Base-by-base conservation (phyloP, 2,888 invertebrate genomes). In the Sphinx pinastri region DNA sequence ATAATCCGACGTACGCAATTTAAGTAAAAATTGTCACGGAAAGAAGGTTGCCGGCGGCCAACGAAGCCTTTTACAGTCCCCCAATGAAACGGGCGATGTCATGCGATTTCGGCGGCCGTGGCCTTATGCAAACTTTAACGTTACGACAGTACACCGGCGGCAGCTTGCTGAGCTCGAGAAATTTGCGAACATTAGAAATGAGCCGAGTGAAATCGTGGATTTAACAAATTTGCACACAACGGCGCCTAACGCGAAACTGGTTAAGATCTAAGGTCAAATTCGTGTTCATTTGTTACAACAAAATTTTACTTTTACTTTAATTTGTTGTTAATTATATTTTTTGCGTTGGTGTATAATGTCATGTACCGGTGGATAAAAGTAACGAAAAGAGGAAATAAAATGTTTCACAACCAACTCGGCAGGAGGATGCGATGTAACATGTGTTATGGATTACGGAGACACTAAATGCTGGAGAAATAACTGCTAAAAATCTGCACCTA, bases 71-170 rank as follows among this genome's bases (percentile, higher is more conserved):
- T 77, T 75, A 74, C 75, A 71, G 72, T 70, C 74, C 77, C 75
- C 73, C 72, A 80, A 79, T 81, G 79, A 80, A 80, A 79, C 74
- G 75, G 71, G 75, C 75, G 71, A 71, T 75, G 74, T 72, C 77
- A 74, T 75, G 80, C 77, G 78, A 80, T 79, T 81, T 81, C 76
- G 71, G 78, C 75, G 80, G 70, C 81, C 84, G 72, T 83, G 84
- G 84, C 81, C 84, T 84, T 84, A 84, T 81, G 84, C 80, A 85
- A 85, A 85, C 83, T 76, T 55, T 71, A 70, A 51, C 68, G 78
- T 79, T 80, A 81, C 84, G 78, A 80, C 78, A 80, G 81, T 77
- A 74, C 72, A 74, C 66, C 77, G 68, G 72, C 68, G 55, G 55
- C 11, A 71, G 71, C 67, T 72, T 63, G 69, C 73, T 66, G 63